Evolutionary conservation across 2,113 vertebrate species (phyloP).

Genomic region (Brachirus orientalis): DNA sequence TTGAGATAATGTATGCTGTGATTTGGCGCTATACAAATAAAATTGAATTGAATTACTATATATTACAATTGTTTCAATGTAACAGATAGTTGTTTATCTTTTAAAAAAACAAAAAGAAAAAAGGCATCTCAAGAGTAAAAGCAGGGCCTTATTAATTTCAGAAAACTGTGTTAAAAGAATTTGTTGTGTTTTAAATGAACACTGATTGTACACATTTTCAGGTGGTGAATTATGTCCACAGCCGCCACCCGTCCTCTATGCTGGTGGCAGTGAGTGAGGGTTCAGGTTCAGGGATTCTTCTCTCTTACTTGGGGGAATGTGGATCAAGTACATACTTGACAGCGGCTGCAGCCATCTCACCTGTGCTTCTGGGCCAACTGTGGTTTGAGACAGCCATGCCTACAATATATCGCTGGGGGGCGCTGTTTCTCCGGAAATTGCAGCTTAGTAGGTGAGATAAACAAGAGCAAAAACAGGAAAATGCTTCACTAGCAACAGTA

Average conservation of each 20-base stretch:
- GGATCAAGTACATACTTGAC: conserved; percentile 87
- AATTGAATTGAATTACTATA: no score
- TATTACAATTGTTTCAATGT: no score
- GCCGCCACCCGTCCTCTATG: conserved; percentile 78
- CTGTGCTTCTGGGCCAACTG: conserved; percentile 85
- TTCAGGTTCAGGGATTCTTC: conserved; percentile 87
- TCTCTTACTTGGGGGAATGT: conserved; percentile 89
- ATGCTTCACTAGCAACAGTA: background rate
- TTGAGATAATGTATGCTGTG: no score
- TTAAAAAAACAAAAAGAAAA: no score
- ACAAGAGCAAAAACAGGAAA: background rate
- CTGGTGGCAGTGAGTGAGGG: conserved; percentile 88
- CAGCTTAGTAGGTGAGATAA: conserved; percentile 86
- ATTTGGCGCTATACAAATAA: no score
- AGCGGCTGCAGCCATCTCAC: conserved; percentile 88
- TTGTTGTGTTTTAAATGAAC: background rate
- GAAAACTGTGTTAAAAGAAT: no score
- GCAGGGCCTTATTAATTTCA: no score
- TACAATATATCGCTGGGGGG: conserved; percentile 82
- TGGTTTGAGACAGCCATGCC: conserved; percentile 86
- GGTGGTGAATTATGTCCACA: conserved; percentile 83
- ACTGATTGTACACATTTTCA: conserved; percentile 38
- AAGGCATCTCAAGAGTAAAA: no score
- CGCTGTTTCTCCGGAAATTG: conserved; percentile 84
- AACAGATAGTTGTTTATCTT: no score